A percentile compares a stretch with the other conserved stretches of the same genome.
phyloP scores from a whole-genome alignment of 1,140 invertebrate species.

The Nymphalis io region DNA sequence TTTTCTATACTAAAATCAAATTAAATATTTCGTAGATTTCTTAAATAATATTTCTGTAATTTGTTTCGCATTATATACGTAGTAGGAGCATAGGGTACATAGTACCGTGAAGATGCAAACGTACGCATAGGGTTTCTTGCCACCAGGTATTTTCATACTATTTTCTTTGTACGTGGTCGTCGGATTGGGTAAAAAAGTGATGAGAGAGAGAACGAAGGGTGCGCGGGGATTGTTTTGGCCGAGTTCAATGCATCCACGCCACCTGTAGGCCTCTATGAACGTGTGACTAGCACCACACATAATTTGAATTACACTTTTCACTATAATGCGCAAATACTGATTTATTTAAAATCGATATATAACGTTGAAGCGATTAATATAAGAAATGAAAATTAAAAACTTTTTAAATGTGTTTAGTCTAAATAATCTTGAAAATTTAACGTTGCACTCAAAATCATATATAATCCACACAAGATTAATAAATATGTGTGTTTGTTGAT shows the following conservation, averaged over 20 bases:
- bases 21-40: not conserved
- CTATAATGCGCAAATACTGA: too few relatives aligned
- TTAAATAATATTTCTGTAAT: too few relatives aligned
- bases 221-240: slow-evolving; percentile 54
- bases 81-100: too few relatives aligned
- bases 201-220: slow-evolving; percentile 42
- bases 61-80: too few relatives aligned
- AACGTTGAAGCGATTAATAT: too few relatives aligned
- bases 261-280: slow-evolving; percentile 56
- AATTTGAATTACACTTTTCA: too few relatives aligned
- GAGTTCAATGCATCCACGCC: slow-evolving; percentile 65
- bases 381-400: too few relatives aligned
- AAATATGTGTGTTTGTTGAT: not conserved
- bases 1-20: not conserved
- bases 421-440: too few relatives aligned
- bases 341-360: too few relatives aligned
- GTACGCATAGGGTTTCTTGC: slow-evolving; percentile 58
- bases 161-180: slow-evolving; percentile 39
- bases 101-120: slow-evolving; percentile 46
- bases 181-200: slow-evolving; percentile 46
- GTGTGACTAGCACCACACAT: not conserved
- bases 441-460: not conserved
- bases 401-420: too few relatives aligned
- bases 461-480: not conserved
- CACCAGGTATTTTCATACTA: slow-evolving; percentile 43